Evolutionary conservation across 2,113 vertebrate species (phyloP), one percentile per base, ranked within the genome.

Genomic region (Heterocephalus glaber): DNA sequence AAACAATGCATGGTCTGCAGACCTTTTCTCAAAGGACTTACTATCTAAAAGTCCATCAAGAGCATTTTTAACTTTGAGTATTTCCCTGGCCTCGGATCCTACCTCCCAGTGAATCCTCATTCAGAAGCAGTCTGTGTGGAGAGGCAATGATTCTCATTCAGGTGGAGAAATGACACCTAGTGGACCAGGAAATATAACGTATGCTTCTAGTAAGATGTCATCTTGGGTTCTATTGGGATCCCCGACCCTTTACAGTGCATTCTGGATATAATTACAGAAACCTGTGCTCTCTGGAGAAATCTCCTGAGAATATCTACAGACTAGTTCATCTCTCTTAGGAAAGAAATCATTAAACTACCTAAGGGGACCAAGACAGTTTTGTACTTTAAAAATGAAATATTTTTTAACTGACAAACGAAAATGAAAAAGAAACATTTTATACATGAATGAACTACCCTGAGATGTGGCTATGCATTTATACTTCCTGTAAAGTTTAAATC

Each of bases 131-230:
- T 0, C 33, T 38, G 5, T 3, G 3, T 49, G 60, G 16, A 16
- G 26, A 22, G 60, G 56, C 28, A n/a, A 30, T 3, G 4, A 13
- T 22, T 11, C 49, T 24, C 2, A 33, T 13, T 49, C 10, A 63
- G 11, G 30, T 52, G 61, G 41, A n/a, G 56, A 33, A 30, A 19
- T 26, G 35, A 82, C 54, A 28, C 49, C 8, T n/a, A 3, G 11
- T 0, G 7, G 41, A 3, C 2, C 17, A 49, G 28, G 16, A 17
- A 12, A 10, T 24, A 1, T 3, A 44, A 26, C 16, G 22, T 22
- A 0, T 11, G 4, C 38, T 49, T 85, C 22, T 74, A 1, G 35
- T 44, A 38, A 26, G 33, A 26, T 13, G 3, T 44, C 24, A 24
- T 7, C 5, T 41, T 8, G 10, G 41, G 63, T 61, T 7, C 5